phyloP scores from a whole-genome alignment of 64 coral and sea anemone species.

The Hydrozoanthus tunicans region DNA sequence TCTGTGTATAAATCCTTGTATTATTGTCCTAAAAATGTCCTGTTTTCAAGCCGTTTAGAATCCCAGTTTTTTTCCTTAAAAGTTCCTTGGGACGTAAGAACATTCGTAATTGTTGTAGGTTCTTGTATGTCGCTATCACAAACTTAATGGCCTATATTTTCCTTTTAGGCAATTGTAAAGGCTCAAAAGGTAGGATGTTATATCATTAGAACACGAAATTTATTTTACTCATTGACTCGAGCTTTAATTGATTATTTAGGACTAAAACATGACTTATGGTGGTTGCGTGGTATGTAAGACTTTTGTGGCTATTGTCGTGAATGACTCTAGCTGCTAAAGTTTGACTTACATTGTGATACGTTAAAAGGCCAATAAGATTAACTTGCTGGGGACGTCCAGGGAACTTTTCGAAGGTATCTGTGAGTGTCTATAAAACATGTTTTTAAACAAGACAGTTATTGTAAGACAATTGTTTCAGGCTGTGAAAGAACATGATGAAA shows the following conservation, averaged over 20 bases:
- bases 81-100: not conserved
- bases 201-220: not conserved
- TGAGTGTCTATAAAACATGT: not conserved
- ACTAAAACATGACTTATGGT: no score
- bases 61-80: constrained; percentile 21
- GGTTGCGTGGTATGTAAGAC: no score
- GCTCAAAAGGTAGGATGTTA: not conserved
- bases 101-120: not conserved
- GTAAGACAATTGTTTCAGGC: constrained; percentile 17
- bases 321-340: no score
- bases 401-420: not conserved
- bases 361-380: no score
- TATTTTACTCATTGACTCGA: not conserved
- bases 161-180: not conserved
- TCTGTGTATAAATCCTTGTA: constrained; percentile 15
- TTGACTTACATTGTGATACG: no score
- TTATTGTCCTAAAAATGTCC: not conserved
- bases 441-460: not conserved
- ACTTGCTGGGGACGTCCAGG: not conserved
- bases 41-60: not conserved
- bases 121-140: no score
- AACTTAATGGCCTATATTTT: no score
- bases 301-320: no score
- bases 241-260: not conserved
- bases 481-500: not conserved